These are phyloP conservation scores for Lasiurus cinereus DNA, from an alignment of 2,113 vertebrate species.

Conservation along the genomic window DNA sequence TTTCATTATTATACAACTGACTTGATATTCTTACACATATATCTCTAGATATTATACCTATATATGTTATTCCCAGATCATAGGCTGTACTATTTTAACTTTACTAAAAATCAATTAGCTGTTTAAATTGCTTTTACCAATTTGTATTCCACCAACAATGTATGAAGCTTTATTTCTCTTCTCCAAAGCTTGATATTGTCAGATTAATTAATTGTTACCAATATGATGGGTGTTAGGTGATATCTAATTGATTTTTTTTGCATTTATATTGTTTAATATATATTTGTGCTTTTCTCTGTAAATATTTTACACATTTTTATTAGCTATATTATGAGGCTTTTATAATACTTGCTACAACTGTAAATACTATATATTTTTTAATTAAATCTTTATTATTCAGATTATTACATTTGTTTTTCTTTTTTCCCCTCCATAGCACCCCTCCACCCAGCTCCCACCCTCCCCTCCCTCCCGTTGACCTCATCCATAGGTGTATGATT, in stretches of 20 bases:
- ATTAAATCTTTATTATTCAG: too few species aligned
- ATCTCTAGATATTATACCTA: background rate
- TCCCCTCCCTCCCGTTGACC: too few species aligned
- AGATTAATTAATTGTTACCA: background rate
- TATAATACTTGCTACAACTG: background rate
- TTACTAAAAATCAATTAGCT: background rate
- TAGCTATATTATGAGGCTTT: constrained; percentile 18
- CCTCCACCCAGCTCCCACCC: too few species aligned
- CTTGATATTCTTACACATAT: background rate
- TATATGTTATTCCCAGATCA: background rate
- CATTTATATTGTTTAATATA: constrained; percentile 28
- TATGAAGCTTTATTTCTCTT: background rate
- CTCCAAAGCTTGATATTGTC: background rate
- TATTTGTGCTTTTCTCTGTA: background rate
- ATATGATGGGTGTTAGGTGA: background rate
- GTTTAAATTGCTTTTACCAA: background rate
- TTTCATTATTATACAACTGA: background rate
- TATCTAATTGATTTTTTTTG: too few species aligned
- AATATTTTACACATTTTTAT: constrained; percentile 38
- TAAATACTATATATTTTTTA: background rate
- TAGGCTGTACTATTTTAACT: background rate
- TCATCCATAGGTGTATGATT: too few species aligned
- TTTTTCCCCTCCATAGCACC: too few species aligned
- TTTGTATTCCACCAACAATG: background rate
- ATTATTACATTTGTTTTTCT: too few species aligned